phyloP scores from a whole-genome alignment of 1,140 invertebrate genomes.

The Drosophila elegans region DNA sequence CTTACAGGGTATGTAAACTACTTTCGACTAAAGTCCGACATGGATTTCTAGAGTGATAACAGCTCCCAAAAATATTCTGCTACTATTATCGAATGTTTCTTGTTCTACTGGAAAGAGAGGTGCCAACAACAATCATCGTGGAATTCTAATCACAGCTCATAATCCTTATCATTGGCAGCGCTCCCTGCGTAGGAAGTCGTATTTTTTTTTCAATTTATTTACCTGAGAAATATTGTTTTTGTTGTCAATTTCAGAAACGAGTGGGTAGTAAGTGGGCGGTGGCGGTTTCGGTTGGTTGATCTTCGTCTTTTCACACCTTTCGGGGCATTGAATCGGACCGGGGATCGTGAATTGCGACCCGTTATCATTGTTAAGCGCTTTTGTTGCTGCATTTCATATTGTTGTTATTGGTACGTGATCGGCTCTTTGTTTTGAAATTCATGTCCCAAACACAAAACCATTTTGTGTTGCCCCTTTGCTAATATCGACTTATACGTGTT shows the following conservation, averaged over 20 bases:
- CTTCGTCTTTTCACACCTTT: constrained; percentile 42
- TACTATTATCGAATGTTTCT: constrained; percentile 55
- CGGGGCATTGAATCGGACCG: constrained; percentile 37
- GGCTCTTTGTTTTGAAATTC: constrained; percentile 47
- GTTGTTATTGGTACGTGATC: constrained; percentile 49
- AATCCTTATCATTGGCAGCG: constrained; percentile 47
- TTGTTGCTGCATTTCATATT: constrained; percentile 50
- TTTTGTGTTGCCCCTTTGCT: constrained; percentile 23
- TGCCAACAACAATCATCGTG: neutral
- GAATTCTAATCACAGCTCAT: constrained; percentile 47
- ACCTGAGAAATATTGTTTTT: constrained; percentile 6
- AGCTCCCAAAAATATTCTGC: constrained; percentile 40
- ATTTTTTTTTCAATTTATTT: constrained; percentile 3
- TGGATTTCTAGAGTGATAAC: constrained; percentile 37
- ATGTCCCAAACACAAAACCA: constrained; percentile 34
- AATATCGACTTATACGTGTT: constrained; percentile 44
- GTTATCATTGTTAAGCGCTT: constrained; percentile 47
- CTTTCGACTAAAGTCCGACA: constrained; percentile 52
- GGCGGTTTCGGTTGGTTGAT: constrained; percentile 2
- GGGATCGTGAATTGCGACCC: constrained; percentile 20
- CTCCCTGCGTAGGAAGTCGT: constrained; percentile 3
- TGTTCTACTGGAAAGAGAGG: constrained; percentile 26
- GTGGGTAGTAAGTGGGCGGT: neutral
- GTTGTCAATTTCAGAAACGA: neutral
- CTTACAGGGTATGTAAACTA: constrained; percentile 34